Percentiles rank a stretch among this genome's conserved stretches.
These are phyloP conservation scores for Calameuta idolon DNA, from an alignment of 2,888 invertebrate genomes.

Conservation along the genomic window DNA sequence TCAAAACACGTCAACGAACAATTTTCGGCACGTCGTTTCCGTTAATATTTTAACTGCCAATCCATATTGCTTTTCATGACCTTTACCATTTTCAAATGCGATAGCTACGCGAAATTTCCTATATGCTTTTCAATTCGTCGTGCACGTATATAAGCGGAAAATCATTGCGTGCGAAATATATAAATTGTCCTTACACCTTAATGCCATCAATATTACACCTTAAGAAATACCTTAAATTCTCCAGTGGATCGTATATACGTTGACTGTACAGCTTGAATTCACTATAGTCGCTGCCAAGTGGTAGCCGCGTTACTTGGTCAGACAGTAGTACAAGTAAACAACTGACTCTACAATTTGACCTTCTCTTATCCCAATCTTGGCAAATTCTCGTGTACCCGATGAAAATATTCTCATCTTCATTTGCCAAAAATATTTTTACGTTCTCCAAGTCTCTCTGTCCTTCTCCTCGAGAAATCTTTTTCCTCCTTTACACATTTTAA, in stretches of 20 bases:
- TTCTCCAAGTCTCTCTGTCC: neutral
- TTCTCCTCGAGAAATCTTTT: neutral
- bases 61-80: neutral
- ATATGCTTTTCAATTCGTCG: no score
- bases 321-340: neutral
- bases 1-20: neutral
- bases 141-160: no score
- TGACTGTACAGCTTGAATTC: no score
- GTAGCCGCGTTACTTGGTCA: neutral
- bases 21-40: neutral
- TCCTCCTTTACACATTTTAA: constrained; percentile 1
- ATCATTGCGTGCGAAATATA: no score
- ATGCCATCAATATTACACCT: no score
- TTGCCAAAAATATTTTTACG: no score
- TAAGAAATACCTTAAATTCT: no score
- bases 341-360: neutral
- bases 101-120: neutral
- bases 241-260: no score
- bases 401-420: neutral
- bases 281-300: neutral
- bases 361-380: neutral
- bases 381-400: neutral
- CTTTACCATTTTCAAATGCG: neutral
- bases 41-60: neutral
- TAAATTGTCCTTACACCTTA: no score